Evolutionary conservation across 2,113 vertebrate genomes (phyloP).

Genomic region (Menura novaehollandiae): DNA sequence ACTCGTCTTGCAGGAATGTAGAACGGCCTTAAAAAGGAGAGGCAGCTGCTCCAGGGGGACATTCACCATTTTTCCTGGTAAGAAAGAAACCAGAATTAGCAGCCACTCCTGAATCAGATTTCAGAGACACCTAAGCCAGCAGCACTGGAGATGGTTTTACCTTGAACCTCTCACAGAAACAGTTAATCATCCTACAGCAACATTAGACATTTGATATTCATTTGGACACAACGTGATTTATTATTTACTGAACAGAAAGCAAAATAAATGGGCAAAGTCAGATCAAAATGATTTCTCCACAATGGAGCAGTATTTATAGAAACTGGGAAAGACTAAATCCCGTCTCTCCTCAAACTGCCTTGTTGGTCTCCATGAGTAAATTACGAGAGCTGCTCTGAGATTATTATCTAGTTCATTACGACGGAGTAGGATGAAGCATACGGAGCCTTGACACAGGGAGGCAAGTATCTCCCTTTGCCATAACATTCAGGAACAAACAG

Average conservation of each 20-base stretch:
- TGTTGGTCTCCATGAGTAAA: background rate
- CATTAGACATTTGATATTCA: conserved; percentile 54
- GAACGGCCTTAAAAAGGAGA: conserved; percentile 97
- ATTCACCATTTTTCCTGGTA: conserved; percentile 93
- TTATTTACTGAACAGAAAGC: conserved; percentile 23
- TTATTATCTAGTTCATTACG: background rate
- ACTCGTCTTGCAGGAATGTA: conserved; percentile 97
- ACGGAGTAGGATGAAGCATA: background rate
- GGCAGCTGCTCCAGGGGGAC: conserved; percentile 97
- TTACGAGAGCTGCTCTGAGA: background rate
- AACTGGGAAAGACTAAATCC: conserved; percentile 33
- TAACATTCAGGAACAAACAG: background rate
- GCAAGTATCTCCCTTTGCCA: background rate
- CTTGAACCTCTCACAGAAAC: conserved; percentile 54
- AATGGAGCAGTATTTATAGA: conserved; percentile 12
- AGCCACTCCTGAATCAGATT: conserved; percentile 4
- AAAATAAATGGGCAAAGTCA: conserved; percentile 43
- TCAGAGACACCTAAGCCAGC: conserved; percentile 58
- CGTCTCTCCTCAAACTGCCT: background rate
- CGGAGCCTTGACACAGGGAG: background rate
- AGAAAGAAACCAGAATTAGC: conserved; percentile 14
- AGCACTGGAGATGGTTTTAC: conserved; percentile 4
- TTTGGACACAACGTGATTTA: conserved; percentile 46
- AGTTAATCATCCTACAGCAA: conserved; percentile 50
- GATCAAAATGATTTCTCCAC: conserved; percentile 33